These are phyloP conservation scores for Piaya cayana DNA, from an alignment of 2,113 vertebrate species.

Conservation along the genomic window DNA sequence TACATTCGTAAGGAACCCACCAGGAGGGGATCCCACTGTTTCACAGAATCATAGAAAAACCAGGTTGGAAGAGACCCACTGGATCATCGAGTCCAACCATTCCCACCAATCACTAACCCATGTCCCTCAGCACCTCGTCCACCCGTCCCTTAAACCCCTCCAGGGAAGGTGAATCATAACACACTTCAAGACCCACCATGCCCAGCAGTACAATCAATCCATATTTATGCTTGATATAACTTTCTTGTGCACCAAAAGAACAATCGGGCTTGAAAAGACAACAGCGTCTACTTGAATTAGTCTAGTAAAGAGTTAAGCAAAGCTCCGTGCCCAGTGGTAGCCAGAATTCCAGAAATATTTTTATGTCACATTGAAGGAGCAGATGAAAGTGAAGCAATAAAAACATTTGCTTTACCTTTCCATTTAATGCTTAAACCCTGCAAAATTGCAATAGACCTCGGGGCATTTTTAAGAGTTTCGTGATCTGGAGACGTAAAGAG, in stretches of 20 bases:
- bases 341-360: not conserved
- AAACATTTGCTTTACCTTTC: not conserved
- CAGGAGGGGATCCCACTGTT: not conserved
- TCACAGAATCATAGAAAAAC: too few species aligned
- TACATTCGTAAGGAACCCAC: not conserved
- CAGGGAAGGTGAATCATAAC: too few species aligned
- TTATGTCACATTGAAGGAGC: not conserved
- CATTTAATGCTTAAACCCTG: not conserved
- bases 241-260: not conserved
- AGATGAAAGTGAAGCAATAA: not conserved
- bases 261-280: not conserved
- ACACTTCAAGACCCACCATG: not conserved
- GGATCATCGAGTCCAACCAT: too few species aligned
- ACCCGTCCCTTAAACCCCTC: too few species aligned
- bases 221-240: not conserved
- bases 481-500: not conserved
- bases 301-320: not conserved
- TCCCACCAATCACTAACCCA: too few species aligned
- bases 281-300: not conserved
- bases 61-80: too few species aligned
- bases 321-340: not conserved
- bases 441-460: not conserved
- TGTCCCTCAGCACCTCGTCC: too few species aligned
- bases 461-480: not conserved
- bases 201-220: not conserved